phyloP scores from a whole-genome alignment of 2,797 vertebrate genomes.

The Phalloptychus januarius region DNA sequence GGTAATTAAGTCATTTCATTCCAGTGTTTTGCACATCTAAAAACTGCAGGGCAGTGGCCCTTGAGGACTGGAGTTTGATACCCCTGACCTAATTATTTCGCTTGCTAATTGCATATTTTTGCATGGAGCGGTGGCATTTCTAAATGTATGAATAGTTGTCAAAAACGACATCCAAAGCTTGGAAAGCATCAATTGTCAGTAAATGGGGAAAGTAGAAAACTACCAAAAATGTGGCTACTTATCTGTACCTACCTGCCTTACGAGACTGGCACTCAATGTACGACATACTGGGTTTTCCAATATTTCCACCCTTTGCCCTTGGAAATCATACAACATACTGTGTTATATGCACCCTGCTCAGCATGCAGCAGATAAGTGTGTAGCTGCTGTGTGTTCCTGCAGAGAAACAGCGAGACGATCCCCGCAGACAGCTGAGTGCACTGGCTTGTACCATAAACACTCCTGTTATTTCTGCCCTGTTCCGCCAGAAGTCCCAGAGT shows the following conservation, averaged over 20 bases:
- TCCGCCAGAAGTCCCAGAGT: slow-evolving; percentile 33
- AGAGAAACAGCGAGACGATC: slow-evolving; percentile 16
- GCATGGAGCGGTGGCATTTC: neutral
- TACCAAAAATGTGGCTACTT: neutral
- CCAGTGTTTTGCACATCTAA: no score
- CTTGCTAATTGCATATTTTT: neutral
- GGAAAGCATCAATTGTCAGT: neutral
- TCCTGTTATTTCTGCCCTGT: slow-evolving; percentile 31
- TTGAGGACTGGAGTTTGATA: no score
- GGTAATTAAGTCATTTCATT: no score
- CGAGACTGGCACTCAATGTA: neutral
- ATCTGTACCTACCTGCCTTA: neutral
- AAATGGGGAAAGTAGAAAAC: neutral
- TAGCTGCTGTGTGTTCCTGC: slow-evolving; percentile 12
- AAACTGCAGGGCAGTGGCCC: no score
- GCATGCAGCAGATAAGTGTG: neutral
- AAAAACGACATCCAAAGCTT: neutral
- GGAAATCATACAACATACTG: neutral
- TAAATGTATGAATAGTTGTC: neutral
- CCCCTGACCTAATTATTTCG: no score
- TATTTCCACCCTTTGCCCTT: neutral
- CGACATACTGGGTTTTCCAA: neutral
- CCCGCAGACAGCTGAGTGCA: slow-evolving; percentile 32
- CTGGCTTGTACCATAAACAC: slow-evolving; percentile 29
- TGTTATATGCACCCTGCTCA: neutral